Evolutionary conservation across 64 coral and sea anemone genomes (phyloP).

Genomic region (Trachythela sp.): DNA sequence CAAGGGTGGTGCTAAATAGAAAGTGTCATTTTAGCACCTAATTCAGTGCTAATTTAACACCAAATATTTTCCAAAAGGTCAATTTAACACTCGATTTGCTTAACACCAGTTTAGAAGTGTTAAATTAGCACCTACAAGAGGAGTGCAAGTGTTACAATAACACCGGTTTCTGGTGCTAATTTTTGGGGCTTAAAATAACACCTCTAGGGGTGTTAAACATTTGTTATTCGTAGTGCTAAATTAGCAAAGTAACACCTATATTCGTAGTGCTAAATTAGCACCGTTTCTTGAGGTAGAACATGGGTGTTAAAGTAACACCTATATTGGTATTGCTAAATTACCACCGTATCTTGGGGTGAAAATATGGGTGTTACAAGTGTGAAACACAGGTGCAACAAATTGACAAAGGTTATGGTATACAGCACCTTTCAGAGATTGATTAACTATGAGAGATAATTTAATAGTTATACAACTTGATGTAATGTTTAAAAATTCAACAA

Average conservation of each 20-base stretch:
- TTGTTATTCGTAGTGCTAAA: background rate
- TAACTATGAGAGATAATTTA: background rate
- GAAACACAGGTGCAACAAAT: background rate
- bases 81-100: too few species aligned
- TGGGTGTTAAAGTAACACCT: background rate
- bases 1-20: too few species aligned
- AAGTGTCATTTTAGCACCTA: too few species aligned
- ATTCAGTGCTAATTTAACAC: too few species aligned
- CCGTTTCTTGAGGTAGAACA: background rate
- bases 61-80: too few species aligned
- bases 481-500: constrained; percentile 1
- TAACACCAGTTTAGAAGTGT: background rate
- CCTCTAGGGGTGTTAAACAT: background rate
- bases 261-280: background rate
- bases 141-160: background rate
- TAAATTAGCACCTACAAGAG: background rate
- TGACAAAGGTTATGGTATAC: too few species aligned
- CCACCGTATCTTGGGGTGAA: background rate
- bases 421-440: too few species aligned
- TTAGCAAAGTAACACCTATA: background rate
- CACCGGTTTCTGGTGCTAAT: background rate
- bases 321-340: background rate
- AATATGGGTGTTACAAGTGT: background rate
- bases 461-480: background rate
- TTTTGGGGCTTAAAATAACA: too few species aligned